Conservation (phyloP, 2,888 invertebrate species). For the Sesia apiformis region DNA sequence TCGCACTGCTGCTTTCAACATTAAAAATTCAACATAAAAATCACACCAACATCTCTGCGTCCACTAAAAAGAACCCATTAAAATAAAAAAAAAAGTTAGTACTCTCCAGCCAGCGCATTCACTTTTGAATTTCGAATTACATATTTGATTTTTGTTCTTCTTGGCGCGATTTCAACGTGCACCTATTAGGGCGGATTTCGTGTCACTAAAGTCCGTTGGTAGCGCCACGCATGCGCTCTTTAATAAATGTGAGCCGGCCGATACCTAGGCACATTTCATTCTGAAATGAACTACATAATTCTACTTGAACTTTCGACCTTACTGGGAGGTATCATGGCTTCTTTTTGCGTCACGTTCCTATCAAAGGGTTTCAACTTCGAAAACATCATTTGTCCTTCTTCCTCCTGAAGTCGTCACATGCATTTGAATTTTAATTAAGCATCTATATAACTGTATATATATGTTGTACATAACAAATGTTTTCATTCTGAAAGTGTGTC, state of each 20-base stretch:
- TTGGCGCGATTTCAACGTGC: slow-evolving; percentile 34
- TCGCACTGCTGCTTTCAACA: slow-evolving; percentile 24
- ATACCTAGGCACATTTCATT: slow-evolving; percentile 41
- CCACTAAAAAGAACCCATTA: background rate
- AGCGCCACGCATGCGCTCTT: slow-evolving; percentile 46
- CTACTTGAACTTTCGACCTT: slow-evolving; percentile 10
- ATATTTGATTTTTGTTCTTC: slow-evolving; percentile 29
- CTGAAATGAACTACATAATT: slow-evolving; percentile 48
- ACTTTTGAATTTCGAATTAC: slow-evolving; percentile 48
- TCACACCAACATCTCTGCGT: background rate
- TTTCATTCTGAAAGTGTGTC: background rate
- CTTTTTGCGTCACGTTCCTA: background rate
- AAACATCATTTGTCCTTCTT: slow-evolving; percentile 28
- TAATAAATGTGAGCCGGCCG: slow-evolving; percentile 19
- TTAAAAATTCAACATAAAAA: slow-evolving; percentile 39
- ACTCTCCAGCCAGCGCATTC: slow-evolving; percentile 5
- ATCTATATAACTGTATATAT: background rate
- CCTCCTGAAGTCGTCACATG: slow-evolving; percentile 26
- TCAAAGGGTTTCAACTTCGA: slow-evolving; percentile 32
- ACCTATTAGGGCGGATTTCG: slow-evolving; percentile 16
- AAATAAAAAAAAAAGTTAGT: background rate
- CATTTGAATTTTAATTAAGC: slow-evolving; percentile 44
- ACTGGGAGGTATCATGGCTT: background rate
- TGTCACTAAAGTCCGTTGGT: slow-evolving; percentile 37
- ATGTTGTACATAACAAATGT: background rate